Percentiles rank a stretch among this genome's conserved stretches.
These are phyloP conservation scores for Rhinatrema bivittatum DNA, from an alignment of 2,797 vertebrate species.

Conservation along the genomic window DNA sequence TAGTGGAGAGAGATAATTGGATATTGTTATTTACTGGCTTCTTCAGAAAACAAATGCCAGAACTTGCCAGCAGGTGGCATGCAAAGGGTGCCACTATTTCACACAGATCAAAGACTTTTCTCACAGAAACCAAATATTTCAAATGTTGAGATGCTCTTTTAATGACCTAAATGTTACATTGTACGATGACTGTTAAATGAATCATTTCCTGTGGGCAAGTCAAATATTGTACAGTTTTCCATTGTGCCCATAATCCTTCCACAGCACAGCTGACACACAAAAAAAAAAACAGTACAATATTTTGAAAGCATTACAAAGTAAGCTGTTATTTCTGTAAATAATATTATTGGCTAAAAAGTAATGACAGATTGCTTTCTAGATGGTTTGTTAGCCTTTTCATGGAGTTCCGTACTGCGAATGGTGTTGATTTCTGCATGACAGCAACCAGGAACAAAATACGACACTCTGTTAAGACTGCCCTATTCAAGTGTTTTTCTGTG, in stretches of 20 bases:
- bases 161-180: background rate
- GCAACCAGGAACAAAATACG: background rate
- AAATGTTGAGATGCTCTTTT: background rate
- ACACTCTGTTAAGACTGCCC: constrained; percentile 31
- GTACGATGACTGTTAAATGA: background rate
- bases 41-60: constrained; percentile 11
- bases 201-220: fast-evolving
- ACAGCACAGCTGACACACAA: no score
- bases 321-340: no score
- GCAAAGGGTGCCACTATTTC: constrained; percentile 29
- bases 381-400: background rate
- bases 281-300: no score
- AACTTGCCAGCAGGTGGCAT: constrained; percentile 43
- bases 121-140: background rate
- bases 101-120: background rate
- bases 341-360: fast-evolving
- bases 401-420: fast-evolving
- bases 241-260: no score
- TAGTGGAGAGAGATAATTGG: fast-evolving
- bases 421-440: background rate
- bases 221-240: background rate
- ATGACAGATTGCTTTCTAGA: background rate
- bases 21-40: constrained; percentile 3
- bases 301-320: no score
- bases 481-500: constrained; percentile 39